Conservation (phyloP, 2,888 invertebrate genomes). For the Dicyrtoma fusca region DNA sequence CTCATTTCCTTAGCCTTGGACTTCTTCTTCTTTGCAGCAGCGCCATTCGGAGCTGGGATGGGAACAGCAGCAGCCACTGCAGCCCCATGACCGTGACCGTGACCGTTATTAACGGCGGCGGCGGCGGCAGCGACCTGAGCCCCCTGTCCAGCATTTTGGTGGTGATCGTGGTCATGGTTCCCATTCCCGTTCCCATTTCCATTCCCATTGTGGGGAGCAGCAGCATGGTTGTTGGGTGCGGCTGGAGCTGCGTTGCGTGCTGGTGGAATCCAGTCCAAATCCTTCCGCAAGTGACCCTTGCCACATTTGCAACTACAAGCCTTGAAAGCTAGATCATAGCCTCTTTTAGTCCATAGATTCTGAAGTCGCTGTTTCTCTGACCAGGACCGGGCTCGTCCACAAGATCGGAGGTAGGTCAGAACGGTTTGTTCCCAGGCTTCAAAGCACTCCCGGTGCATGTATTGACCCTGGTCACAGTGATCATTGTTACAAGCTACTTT, state of each 20-base stretch:
- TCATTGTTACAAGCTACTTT: conserved; percentile 95
- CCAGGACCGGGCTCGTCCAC: conserved; percentile 90
- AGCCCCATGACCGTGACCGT: not conserved
- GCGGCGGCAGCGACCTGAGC: conserved; percentile 20
- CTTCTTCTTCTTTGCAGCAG: conserved; percentile 66
- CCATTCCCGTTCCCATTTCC: too few species aligned
- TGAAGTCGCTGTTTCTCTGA: conserved; percentile 91
- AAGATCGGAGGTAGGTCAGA: conserved; percentile 83
- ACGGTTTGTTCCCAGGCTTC: conserved; percentile 91
- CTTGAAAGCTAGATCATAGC: conserved; percentile 93
- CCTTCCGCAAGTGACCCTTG: conserved; percentile 89
- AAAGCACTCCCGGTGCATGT: conserved; percentile 96
- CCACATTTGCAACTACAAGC: conserved; percentile 94
- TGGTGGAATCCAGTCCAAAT: conserved; percentile 86
- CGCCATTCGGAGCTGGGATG: conserved; percentile 16
- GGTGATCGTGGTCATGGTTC: conserved; percentile 23
- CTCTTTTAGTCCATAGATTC: conserved; percentile 97
- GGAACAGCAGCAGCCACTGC: conserved; percentile 36
- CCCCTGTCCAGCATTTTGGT: conserved; percentile 17
- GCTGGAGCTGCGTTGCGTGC: conserved; percentile 63
- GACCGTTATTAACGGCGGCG: not conserved
- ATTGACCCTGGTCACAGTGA: conserved; percentile 81
- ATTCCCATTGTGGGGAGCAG: conserved; percentile 58
- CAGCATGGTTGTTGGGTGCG: conserved; percentile 63
- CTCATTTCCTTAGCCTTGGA: conserved; percentile 70